Base-by-base conservation (phyloP, 2,113 vertebrate genomes). In the Pithys albifrons region DNA sequence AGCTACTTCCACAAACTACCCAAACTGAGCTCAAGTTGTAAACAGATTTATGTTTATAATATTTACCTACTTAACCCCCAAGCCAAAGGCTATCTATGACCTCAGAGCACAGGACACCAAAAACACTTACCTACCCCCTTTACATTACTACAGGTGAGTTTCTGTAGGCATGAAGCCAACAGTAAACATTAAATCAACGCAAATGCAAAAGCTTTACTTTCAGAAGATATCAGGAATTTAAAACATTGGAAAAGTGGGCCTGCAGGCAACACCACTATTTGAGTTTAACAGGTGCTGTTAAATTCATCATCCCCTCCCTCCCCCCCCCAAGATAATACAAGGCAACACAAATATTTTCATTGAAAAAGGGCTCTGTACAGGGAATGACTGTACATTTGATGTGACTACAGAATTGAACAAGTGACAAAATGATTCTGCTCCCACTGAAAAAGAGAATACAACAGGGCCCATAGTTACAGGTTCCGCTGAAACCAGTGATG, bases 401-500 rank as follows among this genome's bases (percentile, higher is more conserved):
- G 58, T 22, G 66, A 85, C 69, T 71, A 90, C 45, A 94, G 74
- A 94, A 96, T 35, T 52, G 4, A 49, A 93, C 18, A 41, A 24
- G 48, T 85, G 39, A 96, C 90, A 91, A 92, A 91, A 87, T 22
- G 19, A n/a, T 85, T 82, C 79, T 90, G 87, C 93, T 97, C 79
- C 83, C 95, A 91, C 95, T 94, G 87, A 82, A 69, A 89, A 81
- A 87, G 52, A 92, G 51, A 94, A 64, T 49, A 45, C 61, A 52
- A 52, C 55, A 74, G 88, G 92, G 88, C 69, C 45, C 65, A 48
- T 1, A 71, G 61, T 24, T 84, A 82, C 52, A 59, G 52, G 91
- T 90, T 96, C 94, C 85, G 86, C 70, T 94, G 90, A 95, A 94
- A 95, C 64, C 81, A 76, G 54, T 51, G 64, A 86, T 70, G 82